A percentile compares a stretch with the other conserved stretches of the same genome.
These are phyloP conservation scores for Zaprionus taronus DNA, from an alignment of 1,140 invertebrate genomes.

Conservation along the genomic window DNA sequence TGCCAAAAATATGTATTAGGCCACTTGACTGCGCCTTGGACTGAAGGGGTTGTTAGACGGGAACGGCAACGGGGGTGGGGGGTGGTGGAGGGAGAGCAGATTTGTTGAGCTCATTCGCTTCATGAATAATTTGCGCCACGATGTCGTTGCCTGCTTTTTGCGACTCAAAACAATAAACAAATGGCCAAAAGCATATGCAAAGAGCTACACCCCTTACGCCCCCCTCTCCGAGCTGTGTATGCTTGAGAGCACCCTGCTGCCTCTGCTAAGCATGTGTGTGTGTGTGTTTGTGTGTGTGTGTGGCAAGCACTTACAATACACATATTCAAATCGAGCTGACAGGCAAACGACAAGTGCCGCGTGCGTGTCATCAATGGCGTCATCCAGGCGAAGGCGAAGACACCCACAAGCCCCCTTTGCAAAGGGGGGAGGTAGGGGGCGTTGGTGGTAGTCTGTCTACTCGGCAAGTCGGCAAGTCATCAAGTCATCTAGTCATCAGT, in stretches of 20 bases:
- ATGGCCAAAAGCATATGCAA: slow-evolving; percentile 80
- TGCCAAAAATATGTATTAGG: slow-evolving; percentile 80
- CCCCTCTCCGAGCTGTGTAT: not conserved
- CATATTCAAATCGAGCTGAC: slow-evolving; percentile 74
- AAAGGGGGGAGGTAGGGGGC: no score
- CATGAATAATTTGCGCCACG: slow-evolving; percentile 80
- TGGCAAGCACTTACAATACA: slow-evolving; percentile 32
- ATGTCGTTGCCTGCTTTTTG: slow-evolving; percentile 57
- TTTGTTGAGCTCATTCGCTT: slow-evolving; percentile 81
- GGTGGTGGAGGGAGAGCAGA: slow-evolving; percentile 38
- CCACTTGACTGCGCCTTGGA: slow-evolving; percentile 64
- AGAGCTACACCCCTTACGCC: slow-evolving; percentile 13
- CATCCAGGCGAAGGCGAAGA: slow-evolving; percentile 36
- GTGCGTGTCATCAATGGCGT: slow-evolving; percentile 70
- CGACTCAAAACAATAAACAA: slow-evolving; percentile 73
- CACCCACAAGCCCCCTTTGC: no score
- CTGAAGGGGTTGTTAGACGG: not conserved
- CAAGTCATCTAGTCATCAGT: slow-evolving; percentile 69
- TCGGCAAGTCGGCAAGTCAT: slow-evolving; percentile 57
- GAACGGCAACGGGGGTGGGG: not conserved
- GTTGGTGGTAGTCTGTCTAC: slow-evolving; percentile 11
- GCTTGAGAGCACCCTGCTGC: not conserved
- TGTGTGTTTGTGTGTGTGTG: slow-evolving; percentile 8
- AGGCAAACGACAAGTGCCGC: slow-evolving; percentile 59
- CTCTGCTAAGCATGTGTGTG: not conserved